phyloP scores from a whole-genome alignment of 1,140 invertebrate genomes.

The Acarapis woodi region DNA sequence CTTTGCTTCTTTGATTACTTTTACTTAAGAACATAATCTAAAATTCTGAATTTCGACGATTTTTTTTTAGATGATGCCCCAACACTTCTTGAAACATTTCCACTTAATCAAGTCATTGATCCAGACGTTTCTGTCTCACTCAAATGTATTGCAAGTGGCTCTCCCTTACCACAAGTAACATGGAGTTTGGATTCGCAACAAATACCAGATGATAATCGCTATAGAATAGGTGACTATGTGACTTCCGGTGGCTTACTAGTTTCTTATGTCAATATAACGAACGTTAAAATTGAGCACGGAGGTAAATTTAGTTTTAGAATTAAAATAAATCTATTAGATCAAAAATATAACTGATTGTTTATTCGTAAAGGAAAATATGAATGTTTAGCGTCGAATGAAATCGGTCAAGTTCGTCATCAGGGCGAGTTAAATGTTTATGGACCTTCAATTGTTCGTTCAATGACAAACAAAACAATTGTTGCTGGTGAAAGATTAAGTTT shows the following conservation, averaged over 20 bases:
- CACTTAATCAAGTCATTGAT: slow-evolving; percentile 11
- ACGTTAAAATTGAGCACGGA: slow-evolving; percentile 65
- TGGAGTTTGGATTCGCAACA: slow-evolving; percentile 10
- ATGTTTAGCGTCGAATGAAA: slow-evolving; percentile 52
- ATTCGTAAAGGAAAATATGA: too few species aligned
- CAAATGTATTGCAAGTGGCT: slow-evolving; percentile 14
- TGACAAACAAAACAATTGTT: slow-evolving; percentile 65
- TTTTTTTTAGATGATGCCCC: slow-evolving; percentile 13
- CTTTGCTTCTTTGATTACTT: neutral
- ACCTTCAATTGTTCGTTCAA: slow-evolving; percentile 52
- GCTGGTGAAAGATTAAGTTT: slow-evolving; percentile 53
- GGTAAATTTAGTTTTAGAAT: too few species aligned
- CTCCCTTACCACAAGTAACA: slow-evolving; percentile 22
- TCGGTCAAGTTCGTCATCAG: slow-evolving; percentile 38
- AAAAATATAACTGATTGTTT: too few species aligned
- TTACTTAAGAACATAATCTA: neutral
- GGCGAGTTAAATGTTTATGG: slow-evolving; percentile 62
- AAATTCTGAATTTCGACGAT: neutral
- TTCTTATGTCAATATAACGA: slow-evolving; percentile 39
- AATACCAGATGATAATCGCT: slow-evolving; percentile 15
- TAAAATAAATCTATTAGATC: too few species aligned
- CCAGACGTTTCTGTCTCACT: slow-evolving; percentile 12
- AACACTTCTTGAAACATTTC: slow-evolving; percentile 13
- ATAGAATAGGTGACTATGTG: slow-evolving; percentile 16
- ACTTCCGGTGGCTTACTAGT: slow-evolving; percentile 34